A percentile compares a stretch with the other conserved stretches of the same genome.
phyloP scores from a whole-genome alignment of 1,140 invertebrate species.

The Samia ricini region DNA sequence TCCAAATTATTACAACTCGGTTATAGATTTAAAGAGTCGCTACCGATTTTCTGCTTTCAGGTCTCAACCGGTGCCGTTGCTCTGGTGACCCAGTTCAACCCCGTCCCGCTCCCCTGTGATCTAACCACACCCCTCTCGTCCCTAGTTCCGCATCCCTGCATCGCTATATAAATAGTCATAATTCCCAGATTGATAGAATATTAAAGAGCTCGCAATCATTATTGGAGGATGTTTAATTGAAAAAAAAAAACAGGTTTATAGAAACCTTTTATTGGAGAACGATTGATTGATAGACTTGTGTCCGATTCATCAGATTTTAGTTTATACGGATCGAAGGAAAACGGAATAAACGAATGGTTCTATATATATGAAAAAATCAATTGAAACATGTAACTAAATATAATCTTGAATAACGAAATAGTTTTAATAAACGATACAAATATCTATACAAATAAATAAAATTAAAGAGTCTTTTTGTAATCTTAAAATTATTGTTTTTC shows the following conservation, averaged over 20 bases:
- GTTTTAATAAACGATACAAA: no score
- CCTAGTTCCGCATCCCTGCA: conserved; percentile 10
- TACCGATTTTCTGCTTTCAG: conserved; percentile 8
- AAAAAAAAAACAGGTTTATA: not conserved
- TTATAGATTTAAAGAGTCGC: not conserved
- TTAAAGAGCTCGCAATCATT: not conserved
- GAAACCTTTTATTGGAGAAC: no score
- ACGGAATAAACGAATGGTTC: no score
- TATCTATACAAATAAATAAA: no score
- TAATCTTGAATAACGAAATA: no score
- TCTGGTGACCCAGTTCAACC: conserved; percentile 11
- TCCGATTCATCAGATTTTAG: not conserved
- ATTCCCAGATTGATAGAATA: not conserved
- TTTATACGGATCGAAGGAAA: no score
- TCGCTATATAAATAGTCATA: not conserved
- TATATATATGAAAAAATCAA: no score
- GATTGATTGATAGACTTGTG: not conserved
- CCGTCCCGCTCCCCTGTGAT: conserved; percentile 2
- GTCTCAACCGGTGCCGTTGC: conserved; percentile 9
- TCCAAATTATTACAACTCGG: not conserved
- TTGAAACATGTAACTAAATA: no score
- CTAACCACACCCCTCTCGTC: not conserved
- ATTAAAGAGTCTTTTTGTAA: no score
- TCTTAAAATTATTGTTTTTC: no score
- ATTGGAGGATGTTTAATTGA: not conserved